phyloP scores from a whole-genome alignment of 37 sponge, comb jelly and placozoan genomes.

The Halichondria panicea region DNA sequence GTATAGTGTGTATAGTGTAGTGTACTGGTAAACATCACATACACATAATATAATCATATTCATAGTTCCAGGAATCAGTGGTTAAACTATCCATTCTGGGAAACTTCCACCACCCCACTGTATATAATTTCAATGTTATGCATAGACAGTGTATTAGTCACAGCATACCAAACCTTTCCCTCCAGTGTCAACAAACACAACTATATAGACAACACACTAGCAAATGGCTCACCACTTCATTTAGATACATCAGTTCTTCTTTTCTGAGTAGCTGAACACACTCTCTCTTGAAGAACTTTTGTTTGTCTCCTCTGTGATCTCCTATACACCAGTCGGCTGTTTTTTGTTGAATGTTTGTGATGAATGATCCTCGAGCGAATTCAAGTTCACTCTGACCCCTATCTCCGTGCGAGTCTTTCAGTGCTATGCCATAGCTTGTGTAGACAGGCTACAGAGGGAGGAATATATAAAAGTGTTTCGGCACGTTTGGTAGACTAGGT shows the following conservation, averaged over 20 bases:
- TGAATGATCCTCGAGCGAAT: slow-evolving; percentile 54
- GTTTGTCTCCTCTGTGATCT: slow-evolving; percentile 65
- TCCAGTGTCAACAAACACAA: too few species aligned
- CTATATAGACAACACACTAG: too few species aligned
- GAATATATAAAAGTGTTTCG: neutral
- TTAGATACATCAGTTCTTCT: slow-evolving; percentile 56
- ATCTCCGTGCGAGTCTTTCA: slow-evolving; percentile 48
- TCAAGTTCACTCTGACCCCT: slow-evolving; percentile 46
- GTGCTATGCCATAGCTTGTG: slow-evolving; percentile 56
- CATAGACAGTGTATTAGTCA: too few species aligned
- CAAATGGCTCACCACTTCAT: slow-evolving; percentile 62
- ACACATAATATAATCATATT: too few species aligned
- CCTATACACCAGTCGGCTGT: slow-evolving; percentile 39
- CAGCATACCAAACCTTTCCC: too few species aligned
- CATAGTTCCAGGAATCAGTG: too few species aligned
- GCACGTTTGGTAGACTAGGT: too few species aligned
- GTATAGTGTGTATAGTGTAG: too few species aligned
- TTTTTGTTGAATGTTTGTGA: slow-evolving; percentile 49
- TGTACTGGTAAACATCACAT: too few species aligned
- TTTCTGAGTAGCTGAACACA: slow-evolving; percentile 48
- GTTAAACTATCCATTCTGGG: too few species aligned
- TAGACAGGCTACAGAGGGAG: slow-evolving; percentile 13
- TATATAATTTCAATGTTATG: too few species aligned
- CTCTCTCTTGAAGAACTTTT: slow-evolving; percentile 49
- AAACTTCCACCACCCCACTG: too few species aligned